Percentiles rank a stretch among this genome's conserved stretches.
Conservation (phyloP, 2,888 invertebrate genomes). For the Eurytoma californica region DNA sequence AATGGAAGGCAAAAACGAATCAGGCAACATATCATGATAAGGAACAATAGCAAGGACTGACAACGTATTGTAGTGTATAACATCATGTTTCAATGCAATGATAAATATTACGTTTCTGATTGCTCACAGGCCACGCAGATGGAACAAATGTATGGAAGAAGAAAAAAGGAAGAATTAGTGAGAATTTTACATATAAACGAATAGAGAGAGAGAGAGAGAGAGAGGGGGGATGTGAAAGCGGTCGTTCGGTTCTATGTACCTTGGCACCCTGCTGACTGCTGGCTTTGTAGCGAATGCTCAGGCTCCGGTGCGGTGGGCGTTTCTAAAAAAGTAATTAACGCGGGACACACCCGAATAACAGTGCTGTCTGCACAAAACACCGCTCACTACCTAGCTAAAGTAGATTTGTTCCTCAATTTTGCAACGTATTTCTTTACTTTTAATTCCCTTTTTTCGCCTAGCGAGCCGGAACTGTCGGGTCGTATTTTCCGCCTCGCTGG, state of each 20-base stretch:
- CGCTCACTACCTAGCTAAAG: not conserved
- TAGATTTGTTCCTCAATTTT: not conserved
- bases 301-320: constrained; percentile 76
- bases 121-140: constrained; percentile 59
- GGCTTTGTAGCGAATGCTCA: constrained; percentile 78
- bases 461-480: no score
- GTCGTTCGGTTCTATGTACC: constrained; percentile 72
- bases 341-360: constrained; percentile 59
- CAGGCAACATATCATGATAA: constrained; percentile 6
- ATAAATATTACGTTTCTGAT: constrained; percentile 58
- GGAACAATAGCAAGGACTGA: constrained; percentile 5
- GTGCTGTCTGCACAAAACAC: constrained; percentile 37
- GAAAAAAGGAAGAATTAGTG: not conserved
- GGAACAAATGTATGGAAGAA: not conserved
- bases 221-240: constrained; percentile 30
- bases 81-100: not conserved
- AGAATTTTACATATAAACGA: no score
- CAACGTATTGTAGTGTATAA: not conserved
- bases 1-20: not conserved
- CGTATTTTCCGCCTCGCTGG: no score
- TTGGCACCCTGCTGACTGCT: constrained; percentile 78
- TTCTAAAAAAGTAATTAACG: constrained; percentile 76
- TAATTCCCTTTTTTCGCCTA: not conserved
- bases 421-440: not conserved
- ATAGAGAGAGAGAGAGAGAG: constrained; percentile 2